phyloP scores from a whole-genome alignment of 2,797 vertebrate species.

The Prunella strophiata region DNA sequence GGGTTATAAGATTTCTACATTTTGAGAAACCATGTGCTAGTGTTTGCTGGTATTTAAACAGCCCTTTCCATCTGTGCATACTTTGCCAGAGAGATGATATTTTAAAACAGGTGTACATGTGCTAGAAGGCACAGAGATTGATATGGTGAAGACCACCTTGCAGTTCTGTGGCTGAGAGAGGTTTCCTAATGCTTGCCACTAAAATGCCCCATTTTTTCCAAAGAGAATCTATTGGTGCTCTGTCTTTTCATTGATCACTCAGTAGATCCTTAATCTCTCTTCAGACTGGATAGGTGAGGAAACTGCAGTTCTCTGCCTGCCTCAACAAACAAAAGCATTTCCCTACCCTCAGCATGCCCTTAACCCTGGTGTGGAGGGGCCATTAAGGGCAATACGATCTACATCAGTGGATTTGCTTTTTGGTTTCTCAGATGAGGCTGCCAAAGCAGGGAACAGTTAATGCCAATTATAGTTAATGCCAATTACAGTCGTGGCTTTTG shows the following conservation, averaged over 20 bases:
- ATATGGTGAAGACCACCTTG: neutral
- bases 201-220: neutral
- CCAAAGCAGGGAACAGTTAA: conserved; percentile 33
- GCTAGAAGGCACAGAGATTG: neutral
- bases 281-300: neutral
- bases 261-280: neutral
- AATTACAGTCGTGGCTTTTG: conserved; percentile 35
- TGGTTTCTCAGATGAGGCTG: neutral
- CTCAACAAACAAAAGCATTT: neutral
- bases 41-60: neutral
- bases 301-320: neutral
- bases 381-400: neutral
- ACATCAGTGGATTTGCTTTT: neutral
- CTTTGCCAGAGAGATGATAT: neutral
- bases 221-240: neutral
- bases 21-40: neutral
- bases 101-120: neutral
- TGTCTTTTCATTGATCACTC: neutral
- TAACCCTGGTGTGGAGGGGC: neutral
- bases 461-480: conserved; percentile 34
- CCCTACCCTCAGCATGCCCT: neutral
- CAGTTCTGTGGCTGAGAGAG: neutral
- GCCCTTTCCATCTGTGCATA: neutral
- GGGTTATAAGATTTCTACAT: neutral
- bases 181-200: neutral